These are phyloP conservation scores for Mycalesis mineus DNA, from an alignment of 2,888 invertebrate species.

Conservation along the genomic window DNA sequence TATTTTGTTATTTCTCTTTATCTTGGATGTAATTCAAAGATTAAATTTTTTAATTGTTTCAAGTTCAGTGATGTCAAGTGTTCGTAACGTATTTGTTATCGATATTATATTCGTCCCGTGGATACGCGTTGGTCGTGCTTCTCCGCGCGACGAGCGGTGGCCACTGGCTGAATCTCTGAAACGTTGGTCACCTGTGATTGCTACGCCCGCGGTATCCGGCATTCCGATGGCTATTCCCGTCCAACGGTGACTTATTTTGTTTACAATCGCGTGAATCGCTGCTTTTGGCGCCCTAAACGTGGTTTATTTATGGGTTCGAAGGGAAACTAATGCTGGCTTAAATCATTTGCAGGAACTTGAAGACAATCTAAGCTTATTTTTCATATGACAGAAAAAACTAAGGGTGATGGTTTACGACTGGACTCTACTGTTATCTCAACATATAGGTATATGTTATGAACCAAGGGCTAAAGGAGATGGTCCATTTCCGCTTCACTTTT, in stretches of 20 bases:
- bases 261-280: conserved; percentile 43
- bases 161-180: conserved; percentile 23
- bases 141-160: conserved; percentile 37
- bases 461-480: no score
- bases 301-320: conserved; percentile 8
- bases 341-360: background rate
- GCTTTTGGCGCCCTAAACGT: conserved; percentile 30
- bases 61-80: conserved; percentile 36
- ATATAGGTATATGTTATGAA: no score
- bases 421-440: no score
- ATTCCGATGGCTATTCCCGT: conserved; percentile 69
- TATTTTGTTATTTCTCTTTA: background rate
- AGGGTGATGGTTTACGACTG: no score
- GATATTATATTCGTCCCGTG: conserved; percentile 34
- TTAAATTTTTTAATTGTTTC: conserved; percentile 15
- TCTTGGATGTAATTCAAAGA: background rate
- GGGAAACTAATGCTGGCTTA: background rate
- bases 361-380: no score
- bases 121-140: conserved; percentile 34
- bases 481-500: no score
- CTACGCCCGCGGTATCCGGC: conserved; percentile 67
- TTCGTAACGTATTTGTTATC: conserved; percentile 11
- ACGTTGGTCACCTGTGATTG: conserved; percentile 31
- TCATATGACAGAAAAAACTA: no score
- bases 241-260: conserved; percentile 63